Evolutionary conservation across 2,888 invertebrate species (phyloP).

Genomic region (Eupithecia exiguata): DNA sequence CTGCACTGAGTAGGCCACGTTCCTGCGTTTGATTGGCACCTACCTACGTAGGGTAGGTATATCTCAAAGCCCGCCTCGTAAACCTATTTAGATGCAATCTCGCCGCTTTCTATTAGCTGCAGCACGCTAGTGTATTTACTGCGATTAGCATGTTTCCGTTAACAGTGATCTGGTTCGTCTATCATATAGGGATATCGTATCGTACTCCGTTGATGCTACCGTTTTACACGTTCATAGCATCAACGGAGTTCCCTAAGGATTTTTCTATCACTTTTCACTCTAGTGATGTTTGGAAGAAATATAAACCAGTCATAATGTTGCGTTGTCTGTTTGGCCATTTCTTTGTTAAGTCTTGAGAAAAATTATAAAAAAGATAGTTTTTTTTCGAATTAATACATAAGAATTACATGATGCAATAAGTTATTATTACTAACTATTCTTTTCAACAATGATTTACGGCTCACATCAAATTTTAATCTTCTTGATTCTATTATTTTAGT

Average conservation of each 20-base stretch:
- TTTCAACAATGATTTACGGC: too few relatives aligned
- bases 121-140: conserved; percentile 56
- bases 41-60: neutral
- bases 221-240: neutral
- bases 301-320: too few relatives aligned
- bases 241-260: neutral
- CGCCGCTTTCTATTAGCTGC: conserved; percentile 55
- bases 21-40: conserved; percentile 38
- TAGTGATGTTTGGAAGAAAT: too few relatives aligned
- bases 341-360: too few relatives aligned
- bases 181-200: neutral
- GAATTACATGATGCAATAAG: too few relatives aligned
- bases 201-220: too few relatives aligned
- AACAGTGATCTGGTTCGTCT: conserved; percentile 13
- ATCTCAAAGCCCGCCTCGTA: conserved; percentile 56
- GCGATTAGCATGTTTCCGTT: conserved; percentile 45
- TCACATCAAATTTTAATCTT: too few relatives aligned
- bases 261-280: neutral
- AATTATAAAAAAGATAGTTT: too few relatives aligned
- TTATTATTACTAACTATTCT: too few relatives aligned
- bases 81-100: conserved; percentile 73
- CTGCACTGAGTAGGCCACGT: neutral
- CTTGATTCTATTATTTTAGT: neutral
- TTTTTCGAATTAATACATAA: too few relatives aligned
- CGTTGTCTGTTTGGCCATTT: too few relatives aligned